Percentiles rank a stretch among this genome's conserved stretches.
These are phyloP conservation scores for Eutrigla gurnardus DNA, from an alignment of 2,797 vertebrate genomes.

Conservation along the genomic window DNA sequence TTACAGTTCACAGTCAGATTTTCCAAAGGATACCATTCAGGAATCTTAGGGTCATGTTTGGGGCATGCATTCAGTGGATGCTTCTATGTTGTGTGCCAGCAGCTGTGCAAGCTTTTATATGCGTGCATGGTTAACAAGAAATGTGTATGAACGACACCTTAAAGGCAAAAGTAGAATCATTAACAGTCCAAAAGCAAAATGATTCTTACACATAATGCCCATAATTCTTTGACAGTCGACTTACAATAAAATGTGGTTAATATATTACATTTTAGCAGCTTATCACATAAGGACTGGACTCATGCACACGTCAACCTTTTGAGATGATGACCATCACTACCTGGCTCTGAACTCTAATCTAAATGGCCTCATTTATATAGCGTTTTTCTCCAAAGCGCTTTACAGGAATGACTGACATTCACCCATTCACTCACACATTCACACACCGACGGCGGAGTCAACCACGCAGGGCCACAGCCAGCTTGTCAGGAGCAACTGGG, in stretches of 20 bases:
- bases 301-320: slow-evolving; percentile 13
- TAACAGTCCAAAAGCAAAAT: not conserved
- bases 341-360: slow-evolving; percentile 21
- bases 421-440: no score
- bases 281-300: not conserved
- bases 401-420: no score
- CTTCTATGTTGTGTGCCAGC: slow-evolving; percentile 25
- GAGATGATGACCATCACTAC: not conserved
- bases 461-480: no score
- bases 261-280: not conserved
- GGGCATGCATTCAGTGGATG: slow-evolving; percentile 47
- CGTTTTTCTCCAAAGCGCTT: no score
- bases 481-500: no score
- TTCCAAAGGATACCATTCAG: slow-evolving; percentile 74
- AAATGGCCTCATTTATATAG: no score
- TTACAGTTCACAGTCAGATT: slow-evolving; percentile 61
- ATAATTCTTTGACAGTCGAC: not conserved
- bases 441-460: no score
- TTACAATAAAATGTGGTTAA: not conserved
- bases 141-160: not conserved
- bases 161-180: not conserved
- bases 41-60: slow-evolving; percentile 67
- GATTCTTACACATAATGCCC: not conserved
- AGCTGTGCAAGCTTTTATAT: slow-evolving; percentile 17
- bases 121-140: not conserved